Evolutionary conservation across 2,797 vertebrate species (phyloP).

Genomic region (Staurois parvus): DNA sequence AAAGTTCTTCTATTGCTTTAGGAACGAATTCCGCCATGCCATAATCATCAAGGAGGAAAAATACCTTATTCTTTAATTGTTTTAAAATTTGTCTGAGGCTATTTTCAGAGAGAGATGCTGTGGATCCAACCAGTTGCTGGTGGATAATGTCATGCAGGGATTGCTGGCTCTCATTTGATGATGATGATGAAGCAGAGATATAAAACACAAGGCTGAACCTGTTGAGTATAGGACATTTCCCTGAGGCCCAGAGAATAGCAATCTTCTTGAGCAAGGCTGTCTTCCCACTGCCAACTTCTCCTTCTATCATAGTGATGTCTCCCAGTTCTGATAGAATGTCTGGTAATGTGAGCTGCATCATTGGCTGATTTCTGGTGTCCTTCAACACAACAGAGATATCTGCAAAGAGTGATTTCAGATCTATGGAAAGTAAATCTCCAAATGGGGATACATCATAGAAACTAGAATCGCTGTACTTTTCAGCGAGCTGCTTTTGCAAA

Average conservation of each 20-base stretch:
- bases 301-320: constrained; percentile 68
- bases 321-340: constrained; percentile 62
- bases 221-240: constrained; percentile 65
- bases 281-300: constrained; percentile 69
- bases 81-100: constrained; percentile 51
- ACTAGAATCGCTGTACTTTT: neutral
- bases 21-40: constrained; percentile 51
- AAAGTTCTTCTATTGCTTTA: constrained; percentile 59
- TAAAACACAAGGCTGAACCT: constrained; percentile 71
- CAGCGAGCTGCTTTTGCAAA: neutral
- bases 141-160: constrained; percentile 61
- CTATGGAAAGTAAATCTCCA: constrained; percentile 5
- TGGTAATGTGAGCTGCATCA: constrained; percentile 58
- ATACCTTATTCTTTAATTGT: constrained; percentile 62
- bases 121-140: constrained; percentile 60
- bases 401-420: constrained; percentile 61
- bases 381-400: constrained; percentile 65
- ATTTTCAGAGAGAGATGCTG: constrained; percentile 54
- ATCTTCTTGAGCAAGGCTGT: constrained; percentile 65
- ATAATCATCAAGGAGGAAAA: constrained; percentile 69
- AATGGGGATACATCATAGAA: neutral
- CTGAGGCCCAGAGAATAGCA: constrained; percentile 70
- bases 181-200: constrained; percentile 65
- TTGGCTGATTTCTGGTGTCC: constrained; percentile 54
- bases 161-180: constrained; percentile 28